Evolutionary conservation across 2,888 invertebrate genomes (phyloP).

Genomic region (Rhopalosiphum nymphaeae): DNA sequence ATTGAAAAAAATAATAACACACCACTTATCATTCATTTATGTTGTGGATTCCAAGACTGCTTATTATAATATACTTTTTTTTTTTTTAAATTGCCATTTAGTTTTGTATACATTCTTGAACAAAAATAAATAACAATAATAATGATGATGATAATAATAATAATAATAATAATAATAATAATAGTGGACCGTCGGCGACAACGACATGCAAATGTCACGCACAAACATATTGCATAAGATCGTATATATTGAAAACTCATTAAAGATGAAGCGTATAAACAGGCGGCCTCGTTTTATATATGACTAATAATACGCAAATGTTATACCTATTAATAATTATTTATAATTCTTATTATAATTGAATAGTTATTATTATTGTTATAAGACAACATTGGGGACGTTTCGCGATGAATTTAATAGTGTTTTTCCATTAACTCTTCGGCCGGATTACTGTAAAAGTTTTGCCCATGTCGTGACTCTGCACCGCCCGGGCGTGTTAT

Average conservation of each 20-base stretch:
- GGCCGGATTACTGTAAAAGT: background rate
- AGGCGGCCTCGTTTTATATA: background rate
- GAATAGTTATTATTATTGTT: background rate
- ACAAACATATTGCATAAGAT: background rate
- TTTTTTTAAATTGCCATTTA: conserved; percentile 36
- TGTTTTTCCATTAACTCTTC: background rate
- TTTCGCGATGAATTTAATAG: background rate
- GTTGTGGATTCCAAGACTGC: background rate
- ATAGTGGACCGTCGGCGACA: conserved; percentile 1
- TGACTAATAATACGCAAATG: background rate
- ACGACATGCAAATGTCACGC: background rate
- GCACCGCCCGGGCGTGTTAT: background rate
- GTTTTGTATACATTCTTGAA: background rate
- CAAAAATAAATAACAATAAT: background rate
- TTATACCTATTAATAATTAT: background rate
- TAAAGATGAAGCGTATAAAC: background rate
- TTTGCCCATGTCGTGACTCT: background rate
- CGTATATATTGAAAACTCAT: conserved; percentile 10
- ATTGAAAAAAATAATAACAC: conserved; percentile 48
- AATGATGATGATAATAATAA: background rate
- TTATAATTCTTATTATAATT: background rate
- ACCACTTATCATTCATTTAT: conserved; percentile 30
- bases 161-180: no score
- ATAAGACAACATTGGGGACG: background rate
- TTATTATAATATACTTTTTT: background rate